Base-by-base conservation (phyloP, 2,113 vertebrate species). In the Gyps fulvus region DNA sequence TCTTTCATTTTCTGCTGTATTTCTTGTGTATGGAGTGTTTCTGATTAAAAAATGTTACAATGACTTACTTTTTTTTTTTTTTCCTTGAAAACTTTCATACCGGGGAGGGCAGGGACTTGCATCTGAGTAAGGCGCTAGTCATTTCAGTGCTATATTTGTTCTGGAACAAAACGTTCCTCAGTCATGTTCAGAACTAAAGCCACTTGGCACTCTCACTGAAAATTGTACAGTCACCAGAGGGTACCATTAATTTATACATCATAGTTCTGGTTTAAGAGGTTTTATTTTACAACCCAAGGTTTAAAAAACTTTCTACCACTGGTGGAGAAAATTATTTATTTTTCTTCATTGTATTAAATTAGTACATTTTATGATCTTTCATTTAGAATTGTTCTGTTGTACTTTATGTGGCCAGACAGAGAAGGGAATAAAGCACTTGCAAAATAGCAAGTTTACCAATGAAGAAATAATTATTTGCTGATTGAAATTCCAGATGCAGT, bases 21-120 rank as follows among this genome's bases (percentile, higher is more conserved):
- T 81, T 93, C 29, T 95, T 89, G 21, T 77, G 18, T 36, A 25
- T 47, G 25, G 34, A 80, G 8, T 87, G 16, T 40, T 95, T 92
- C 34, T 76, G 62, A 78, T 59, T 55, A 71, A 50, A 36, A 85
- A 71, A 49, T 66, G 23, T 15, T 69, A 26, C 2, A 12, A 8
- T 61, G 2, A 20, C 10, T 70, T 61, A 31, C 4, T 47, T 49
- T 4, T 31, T 22, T 55, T 55, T 49, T 57, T 52, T 38, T 20
- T 45, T n/a, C 4, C 27, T 6, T 11, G 8, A 54, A 87, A 72
- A 57, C 5, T 11, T 20, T 42, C 6, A 31, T 83, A 40, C 2
- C 0, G 5, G 11, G 20, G 34, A 36, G 31, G 8, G 25, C 1
- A 0, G 13, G 85, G 25, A n/a, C 32, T 71, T 74, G 7, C 13